Conservation (phyloP, 2,113 vertebrate genomes). For the Alexandromys fortis region DNA sequence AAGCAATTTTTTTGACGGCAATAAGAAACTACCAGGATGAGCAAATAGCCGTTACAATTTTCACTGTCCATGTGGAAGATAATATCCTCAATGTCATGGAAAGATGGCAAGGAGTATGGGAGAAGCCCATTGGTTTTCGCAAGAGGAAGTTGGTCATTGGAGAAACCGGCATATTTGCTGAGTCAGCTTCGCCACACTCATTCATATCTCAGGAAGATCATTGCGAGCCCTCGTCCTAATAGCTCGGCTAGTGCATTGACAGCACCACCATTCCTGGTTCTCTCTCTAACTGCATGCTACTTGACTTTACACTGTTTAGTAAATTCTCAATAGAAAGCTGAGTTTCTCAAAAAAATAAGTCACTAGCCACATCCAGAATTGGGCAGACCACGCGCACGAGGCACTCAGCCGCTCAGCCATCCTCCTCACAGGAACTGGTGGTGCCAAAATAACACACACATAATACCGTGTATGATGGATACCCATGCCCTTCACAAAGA, state of each 20-base stretch:
- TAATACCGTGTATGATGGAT: not conserved
- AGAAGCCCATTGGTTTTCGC: not conserved
- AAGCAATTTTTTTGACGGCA: not conserved
- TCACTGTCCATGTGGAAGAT: not conserved
- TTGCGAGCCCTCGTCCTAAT: not conserved
- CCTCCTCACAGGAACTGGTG: not conserved
- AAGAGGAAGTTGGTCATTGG: not conserved
- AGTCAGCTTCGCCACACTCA: not conserved
- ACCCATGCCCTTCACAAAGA: not conserved
- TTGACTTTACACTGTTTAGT: not conserved
- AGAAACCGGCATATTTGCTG: not conserved
- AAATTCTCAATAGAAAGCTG: not conserved
- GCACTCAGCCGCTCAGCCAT: not conserved
- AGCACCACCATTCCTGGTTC: not conserved
- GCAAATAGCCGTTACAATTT: not conserved
- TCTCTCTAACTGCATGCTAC: not conserved
- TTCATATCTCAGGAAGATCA: not conserved
- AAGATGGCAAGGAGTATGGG: not conserved
- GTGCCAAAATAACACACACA: not conserved
- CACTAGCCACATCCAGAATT: not conserved
- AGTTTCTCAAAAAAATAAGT: not conserved
- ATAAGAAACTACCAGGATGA: not conserved
- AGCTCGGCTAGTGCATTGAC: not conserved
- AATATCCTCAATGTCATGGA: not conserved
- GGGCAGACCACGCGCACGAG: not conserved